A percentile compares a stretch with the other conserved stretches of the same genome.
Conservation (phyloP, 2,888 invertebrate species). For the Sinodicranocentrus sp. region DNA sequence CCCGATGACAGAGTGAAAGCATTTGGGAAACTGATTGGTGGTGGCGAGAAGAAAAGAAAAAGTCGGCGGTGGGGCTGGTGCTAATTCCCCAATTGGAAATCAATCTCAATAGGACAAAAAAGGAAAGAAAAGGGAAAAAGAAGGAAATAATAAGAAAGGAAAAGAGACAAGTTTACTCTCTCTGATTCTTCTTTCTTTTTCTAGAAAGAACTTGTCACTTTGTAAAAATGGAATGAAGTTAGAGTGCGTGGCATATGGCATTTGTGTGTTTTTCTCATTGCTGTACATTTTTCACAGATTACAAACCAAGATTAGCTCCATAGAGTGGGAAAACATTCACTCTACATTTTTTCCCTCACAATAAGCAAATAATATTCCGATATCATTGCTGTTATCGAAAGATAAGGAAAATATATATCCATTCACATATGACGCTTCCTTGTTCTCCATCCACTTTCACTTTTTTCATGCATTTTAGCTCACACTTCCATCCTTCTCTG, state of each 20-base stretch:
- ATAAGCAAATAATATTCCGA: slow-evolving; percentile 14
- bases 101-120: slow-evolving; percentile 61
- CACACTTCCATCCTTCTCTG: too few species aligned
- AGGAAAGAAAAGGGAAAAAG: slow-evolving; percentile 7
- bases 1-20: slow-evolving; percentile 60
- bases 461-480: not conserved
- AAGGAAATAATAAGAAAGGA: slow-evolving; percentile 25
- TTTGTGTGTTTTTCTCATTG: not conserved
- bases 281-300: slow-evolving; percentile 45
- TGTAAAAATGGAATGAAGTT: not conserved
- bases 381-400: too few species aligned
- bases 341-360: slow-evolving; percentile 16
- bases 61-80: slow-evolving; percentile 11
- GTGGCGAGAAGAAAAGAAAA: not conserved
- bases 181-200: slow-evolving; percentile 32
- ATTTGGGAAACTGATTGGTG: slow-evolving; percentile 38
- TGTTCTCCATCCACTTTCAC: not conserved
- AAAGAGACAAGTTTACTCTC: slow-evolving; percentile 34
- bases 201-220: slow-evolving; percentile 11
- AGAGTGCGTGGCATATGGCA: slow-evolving; percentile 39
- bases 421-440: too few species aligned
- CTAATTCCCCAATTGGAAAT: slow-evolving; percentile 69
- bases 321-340: slow-evolving; percentile 1
- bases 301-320: slow-evolving; percentile 45
- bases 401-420: too few species aligned